phyloP scores from a whole-genome alignment of 2,888 invertebrate species.

The Uloborus plumipes region DNA sequence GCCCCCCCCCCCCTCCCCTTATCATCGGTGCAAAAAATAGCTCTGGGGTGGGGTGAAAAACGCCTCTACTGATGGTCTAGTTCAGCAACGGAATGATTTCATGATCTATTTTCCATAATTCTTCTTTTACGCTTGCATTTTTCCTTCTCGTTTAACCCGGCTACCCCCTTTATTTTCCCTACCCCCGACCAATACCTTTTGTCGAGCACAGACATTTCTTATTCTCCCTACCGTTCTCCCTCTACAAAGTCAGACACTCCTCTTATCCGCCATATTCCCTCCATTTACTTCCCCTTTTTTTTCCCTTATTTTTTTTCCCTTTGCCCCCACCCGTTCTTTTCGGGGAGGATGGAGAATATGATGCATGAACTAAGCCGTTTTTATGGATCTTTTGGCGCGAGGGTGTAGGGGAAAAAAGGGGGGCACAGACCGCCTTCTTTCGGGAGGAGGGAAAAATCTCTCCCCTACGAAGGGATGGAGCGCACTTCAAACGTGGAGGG shows the following conservation, averaged over 20 bases:
- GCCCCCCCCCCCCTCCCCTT: neutral
- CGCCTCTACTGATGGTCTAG: constrained; percentile 58
- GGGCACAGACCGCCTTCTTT: neutral
- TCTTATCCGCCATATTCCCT: constrained; percentile 62
- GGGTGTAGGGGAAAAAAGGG: constrained; percentile 6
- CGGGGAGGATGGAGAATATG: constrained; percentile 49
- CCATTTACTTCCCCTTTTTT: constrained; percentile 61
- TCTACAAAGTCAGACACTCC: constrained; percentile 59
- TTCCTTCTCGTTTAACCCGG: constrained; percentile 63
- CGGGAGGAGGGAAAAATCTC: constrained; percentile 21
- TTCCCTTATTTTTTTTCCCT: constrained; percentile 17
- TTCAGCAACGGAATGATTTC: constrained; percentile 61
- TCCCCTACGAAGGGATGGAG: constrained; percentile 20
- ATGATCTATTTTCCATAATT: constrained; percentile 64
- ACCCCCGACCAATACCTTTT: constrained; percentile 5
- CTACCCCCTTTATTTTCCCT: constrained; percentile 43
- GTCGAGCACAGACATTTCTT: neutral
- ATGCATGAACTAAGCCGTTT: constrained; percentile 63
- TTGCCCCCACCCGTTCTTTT: constrained; percentile 20
- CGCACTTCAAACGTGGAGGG: constrained; percentile 56
- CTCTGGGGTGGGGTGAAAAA: constrained; percentile 6
- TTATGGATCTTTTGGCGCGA: constrained; percentile 63
- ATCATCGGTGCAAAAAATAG: constrained; percentile 28
- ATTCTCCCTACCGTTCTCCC: constrained; percentile 10
- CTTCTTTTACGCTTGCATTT: constrained; percentile 61